Base-by-base conservation (phyloP, 2,888 invertebrate species). In the Plebejus argus region DNA sequence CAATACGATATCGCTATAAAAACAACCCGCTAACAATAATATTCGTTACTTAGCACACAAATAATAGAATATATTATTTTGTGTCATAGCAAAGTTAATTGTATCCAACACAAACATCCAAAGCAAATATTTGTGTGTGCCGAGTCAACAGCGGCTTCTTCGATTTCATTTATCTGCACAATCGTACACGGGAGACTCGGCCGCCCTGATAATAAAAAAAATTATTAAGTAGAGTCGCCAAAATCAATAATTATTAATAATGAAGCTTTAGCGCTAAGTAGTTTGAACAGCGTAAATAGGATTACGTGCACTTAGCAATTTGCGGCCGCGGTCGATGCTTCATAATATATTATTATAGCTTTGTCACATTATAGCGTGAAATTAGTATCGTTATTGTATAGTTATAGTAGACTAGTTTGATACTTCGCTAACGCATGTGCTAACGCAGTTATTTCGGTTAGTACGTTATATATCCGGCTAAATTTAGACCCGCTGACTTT, bases 41-140 rank as follows among this genome's bases (percentile, higher is more conserved):
- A 56, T 56, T 56, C 33, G 75, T 56, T 66, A 79, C 74, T 78
- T 76, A 49, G 33, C 20, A 76, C 76, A 72, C 20, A 77, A 76
- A 35, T 45, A 39, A 58, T n/a, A 61, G 70, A 23, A 74, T 61
- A 72, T 76, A 49, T 58, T 66, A 66, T 28, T 66, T 66, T 66
- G 56, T 72, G 70, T 61, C 76, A 35, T 39, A 45, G 49, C 76
- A 20, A 76, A 56, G 49, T 76, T 76, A 76, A 76, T 76, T 76
- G 66, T 66, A 70, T 70, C 70, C 76, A 76, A 76, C n/a, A 49
- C 70, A 76, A 76, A 76, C 76, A 76, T 70, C 76, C 76, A 70
- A 53, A 76, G 33, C 66, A 33, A 76, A 76, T 70, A 76, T 49
- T 70, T 33, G 70, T 28, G 28, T 66, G 45, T 49, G 33, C 23